Percentiles rank a stretch among this genome's conserved stretches.
These are phyloP conservation scores for Lepidochitona cinerea DNA, from an alignment of 2,888 invertebrate genomes.

Conservation along the genomic window DNA sequence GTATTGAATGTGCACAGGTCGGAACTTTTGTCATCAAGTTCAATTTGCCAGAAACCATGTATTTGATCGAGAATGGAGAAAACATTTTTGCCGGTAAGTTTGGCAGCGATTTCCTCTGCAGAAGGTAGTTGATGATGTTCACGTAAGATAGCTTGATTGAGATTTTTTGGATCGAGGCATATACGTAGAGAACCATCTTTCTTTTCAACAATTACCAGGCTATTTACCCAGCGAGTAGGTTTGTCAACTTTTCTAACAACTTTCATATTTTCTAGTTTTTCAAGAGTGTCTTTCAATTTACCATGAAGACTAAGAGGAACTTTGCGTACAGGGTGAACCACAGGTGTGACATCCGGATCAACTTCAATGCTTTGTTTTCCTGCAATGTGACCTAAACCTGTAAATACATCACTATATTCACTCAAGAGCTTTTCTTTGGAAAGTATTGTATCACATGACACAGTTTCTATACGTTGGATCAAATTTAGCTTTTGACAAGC, in stretches of 20 bases:
- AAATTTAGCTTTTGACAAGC: neutral
- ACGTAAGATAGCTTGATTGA: too few species aligned
- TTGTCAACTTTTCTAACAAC: neutral
- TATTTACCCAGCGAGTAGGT: too few species aligned
- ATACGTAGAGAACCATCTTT: too few species aligned
- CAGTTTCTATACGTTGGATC: neutral
- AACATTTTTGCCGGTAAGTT: constrained; percentile 24
- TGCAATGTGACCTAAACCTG: neutral
- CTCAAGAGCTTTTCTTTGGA: neutral
- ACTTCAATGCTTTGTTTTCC: neutral
- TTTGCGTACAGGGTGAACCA: neutral
- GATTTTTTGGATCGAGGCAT: too few species aligned
- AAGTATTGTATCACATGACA: neutral
- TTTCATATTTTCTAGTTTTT: neutral
- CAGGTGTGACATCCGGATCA: neutral
- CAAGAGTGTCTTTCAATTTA: neutral
- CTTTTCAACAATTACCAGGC: too few species aligned
- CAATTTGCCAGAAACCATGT: constrained; percentile 33
- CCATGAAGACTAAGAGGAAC: neutral
- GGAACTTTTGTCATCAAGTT: constrained; percentile 26
- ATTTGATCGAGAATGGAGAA: constrained; percentile 31
- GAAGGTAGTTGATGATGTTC: too few species aligned
- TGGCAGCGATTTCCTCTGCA: too few species aligned
- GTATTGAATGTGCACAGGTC: constrained; percentile 40
- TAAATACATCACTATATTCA: constrained; percentile 1